Conservation (phyloP, 2,888 invertebrate species). For the Desoria tigrina region DNA sequence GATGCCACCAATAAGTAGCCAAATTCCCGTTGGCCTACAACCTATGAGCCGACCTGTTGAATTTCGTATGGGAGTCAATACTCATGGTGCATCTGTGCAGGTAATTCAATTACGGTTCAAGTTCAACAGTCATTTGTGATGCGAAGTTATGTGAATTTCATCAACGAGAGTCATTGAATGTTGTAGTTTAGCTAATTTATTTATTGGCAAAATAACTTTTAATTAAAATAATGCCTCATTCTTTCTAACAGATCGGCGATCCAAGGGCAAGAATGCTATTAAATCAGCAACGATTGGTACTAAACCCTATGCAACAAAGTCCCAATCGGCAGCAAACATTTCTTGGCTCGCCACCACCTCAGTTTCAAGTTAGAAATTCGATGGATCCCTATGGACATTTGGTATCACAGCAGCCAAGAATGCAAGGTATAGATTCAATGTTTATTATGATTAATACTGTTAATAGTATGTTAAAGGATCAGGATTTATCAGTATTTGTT, state of each 20-base stretch:
- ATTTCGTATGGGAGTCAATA: constrained; percentile 12
- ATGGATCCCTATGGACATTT: constrained; percentile 59
- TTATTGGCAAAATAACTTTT: too few species aligned
- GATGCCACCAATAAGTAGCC: constrained; percentile 25
- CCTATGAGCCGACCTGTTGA: constrained; percentile 21
- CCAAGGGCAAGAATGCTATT: constrained; percentile 62
- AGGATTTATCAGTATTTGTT: too few species aligned
- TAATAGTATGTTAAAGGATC: too few species aligned
- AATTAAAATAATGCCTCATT: too few species aligned
- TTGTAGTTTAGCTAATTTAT: too few species aligned
- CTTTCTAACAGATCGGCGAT: constrained; percentile 58
- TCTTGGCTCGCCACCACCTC: constrained; percentile 17
- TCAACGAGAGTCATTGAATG: too few species aligned
- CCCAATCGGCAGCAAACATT: constrained; percentile 42
- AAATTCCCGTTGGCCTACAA: constrained; percentile 10
- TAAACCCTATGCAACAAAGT: constrained; percentile 9
- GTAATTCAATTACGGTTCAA: background rate
- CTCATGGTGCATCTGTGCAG: background rate
- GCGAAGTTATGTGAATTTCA: background rate
- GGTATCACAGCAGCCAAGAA: constrained; percentile 56
- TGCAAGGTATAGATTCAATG: constrained; percentile 15
- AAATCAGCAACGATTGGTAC: constrained; percentile 45
- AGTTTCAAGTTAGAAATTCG: constrained; percentile 53
- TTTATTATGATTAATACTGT: too few species aligned
- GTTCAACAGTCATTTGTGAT: too few species aligned